A percentile compares a stretch with the other conserved stretches of the same genome.
Conservation (phyloP, 64 coral and sea anemone species). For the Trachythela sp. region DNA sequence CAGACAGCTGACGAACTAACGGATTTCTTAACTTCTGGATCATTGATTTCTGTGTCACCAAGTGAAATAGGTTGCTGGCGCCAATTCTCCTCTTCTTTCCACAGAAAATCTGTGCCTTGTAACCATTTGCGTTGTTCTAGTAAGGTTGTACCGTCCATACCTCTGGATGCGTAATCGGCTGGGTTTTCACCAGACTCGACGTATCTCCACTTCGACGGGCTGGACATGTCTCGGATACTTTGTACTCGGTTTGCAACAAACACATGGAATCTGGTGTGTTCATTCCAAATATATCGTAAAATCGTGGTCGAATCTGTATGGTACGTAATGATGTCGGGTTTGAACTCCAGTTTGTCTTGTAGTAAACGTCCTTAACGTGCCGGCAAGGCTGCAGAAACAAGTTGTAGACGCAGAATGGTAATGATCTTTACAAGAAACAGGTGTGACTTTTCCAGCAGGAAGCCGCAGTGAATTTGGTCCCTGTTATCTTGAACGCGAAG, state of each 20-base stretch:
- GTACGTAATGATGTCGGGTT: neutral
- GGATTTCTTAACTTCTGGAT: neutral
- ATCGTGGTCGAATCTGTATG: constrained; percentile 32
- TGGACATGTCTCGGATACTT: neutral
- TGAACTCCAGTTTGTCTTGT: neutral
- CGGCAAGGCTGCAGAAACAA: neutral
- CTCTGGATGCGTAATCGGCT: neutral
- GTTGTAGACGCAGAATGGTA: neutral
- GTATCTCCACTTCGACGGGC: neutral
- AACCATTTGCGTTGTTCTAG: neutral
- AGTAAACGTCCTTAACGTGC: too few species aligned
- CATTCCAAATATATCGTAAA: constrained; percentile 9
- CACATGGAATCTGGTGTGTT: constrained; percentile 21
- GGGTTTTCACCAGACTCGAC: neutral
- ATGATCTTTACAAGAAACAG: neutral
- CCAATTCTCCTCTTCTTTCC: neutral
- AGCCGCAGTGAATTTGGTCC: constrained; percentile 16
- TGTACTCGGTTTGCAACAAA: constrained; percentile 32
- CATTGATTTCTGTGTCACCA: neutral
- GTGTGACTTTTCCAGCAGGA: constrained; percentile 7
- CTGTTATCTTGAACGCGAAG: constrained; percentile 12
- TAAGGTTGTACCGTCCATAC: neutral
- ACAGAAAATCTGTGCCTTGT: neutral
- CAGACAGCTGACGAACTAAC: neutral
- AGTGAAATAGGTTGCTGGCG: neutral